Evolutionary conservation across 2,888 invertebrate genomes (phyloP), one percentile per base, ranked within the genome.

Genomic region (Clusia tigrina): DNA sequence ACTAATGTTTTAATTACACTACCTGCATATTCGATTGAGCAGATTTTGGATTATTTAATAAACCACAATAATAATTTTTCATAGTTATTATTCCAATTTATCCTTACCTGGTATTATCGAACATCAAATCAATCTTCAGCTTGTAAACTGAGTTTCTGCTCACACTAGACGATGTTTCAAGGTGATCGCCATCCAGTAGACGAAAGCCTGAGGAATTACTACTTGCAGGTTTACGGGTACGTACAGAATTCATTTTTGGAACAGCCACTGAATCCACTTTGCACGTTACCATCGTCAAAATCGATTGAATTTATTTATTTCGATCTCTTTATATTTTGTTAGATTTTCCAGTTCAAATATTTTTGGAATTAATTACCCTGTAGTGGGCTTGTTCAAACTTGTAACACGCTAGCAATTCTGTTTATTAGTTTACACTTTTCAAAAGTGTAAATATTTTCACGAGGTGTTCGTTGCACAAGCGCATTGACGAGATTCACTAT

Each of bases 61-160:
- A 6, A 32, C 6, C 32, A 32, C 32, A 32, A 32, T 32, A 32
- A 32, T 9, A 32, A 32, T 32, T 9, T 12, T 32, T 32, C 6
- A 32, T 32, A 32, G 32, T 32, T 32, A 32, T 12, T 32, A 32
- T 9, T 32, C 5, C n/a, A n/a, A 17, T 42, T 42, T 42, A 17
- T 17, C 75, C 78, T 79, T 72, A 90, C 71, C 89, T 87, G 60
- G 87, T 86, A 77, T 91, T 91, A 76, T 90, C 91, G 84, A 95
- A 95, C 84, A 95, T 90, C 23, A 92, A 89, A 84, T 95, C 95
- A 78, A 95, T 95, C 81, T 91, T 89, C 77, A 91, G 90, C 82
- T 93, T 93, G 84, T 92, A 92, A 64, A 89, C 86, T 63, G 91
- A 90, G 74, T 90, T 88, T 62, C 82, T 78, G 69, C 84, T 84